These are phyloP conservation scores for Cantharis lateralis DNA, from an alignment of 2,888 invertebrate species.

Conservation along the genomic window DNA sequence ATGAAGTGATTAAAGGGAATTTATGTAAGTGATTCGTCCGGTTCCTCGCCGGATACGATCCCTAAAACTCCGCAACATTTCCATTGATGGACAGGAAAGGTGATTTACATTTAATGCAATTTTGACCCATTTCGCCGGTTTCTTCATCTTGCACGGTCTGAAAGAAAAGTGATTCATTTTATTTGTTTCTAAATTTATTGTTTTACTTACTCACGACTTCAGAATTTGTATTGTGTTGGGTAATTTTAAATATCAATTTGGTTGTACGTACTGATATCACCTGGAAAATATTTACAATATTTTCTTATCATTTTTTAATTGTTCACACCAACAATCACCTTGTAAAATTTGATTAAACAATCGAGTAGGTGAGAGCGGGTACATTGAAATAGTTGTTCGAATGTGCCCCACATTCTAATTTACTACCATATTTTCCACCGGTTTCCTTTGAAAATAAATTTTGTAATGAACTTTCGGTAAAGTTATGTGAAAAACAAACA, in stretches of 20 bases:
- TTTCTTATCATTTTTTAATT: not conserved
- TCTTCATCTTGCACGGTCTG: not conserved
- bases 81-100: not conserved
- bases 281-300: not conserved
- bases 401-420: not conserved
- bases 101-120: not conserved
- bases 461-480: not conserved
- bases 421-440: not conserved
- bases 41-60: conserved; percentile 26
- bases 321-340: not conserved
- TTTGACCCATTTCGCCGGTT: not conserved
- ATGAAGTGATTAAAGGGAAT: conserved; percentile 19
- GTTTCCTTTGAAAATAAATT: not conserved
- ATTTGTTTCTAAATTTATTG: not conserved
- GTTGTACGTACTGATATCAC: conserved; percentile 2
- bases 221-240: not conserved
- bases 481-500: not conserved
- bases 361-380: too few species aligned
- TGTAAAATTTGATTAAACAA: not conserved
- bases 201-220: not conserved
- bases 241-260: not conserved
- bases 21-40: conserved; percentile 33
- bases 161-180: not conserved
- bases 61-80: not conserved
- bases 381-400: too few species aligned